Evolutionary conservation across 2,888 invertebrate genomes (phyloP).

Genomic region (Scaeva pyrastri): DNA sequence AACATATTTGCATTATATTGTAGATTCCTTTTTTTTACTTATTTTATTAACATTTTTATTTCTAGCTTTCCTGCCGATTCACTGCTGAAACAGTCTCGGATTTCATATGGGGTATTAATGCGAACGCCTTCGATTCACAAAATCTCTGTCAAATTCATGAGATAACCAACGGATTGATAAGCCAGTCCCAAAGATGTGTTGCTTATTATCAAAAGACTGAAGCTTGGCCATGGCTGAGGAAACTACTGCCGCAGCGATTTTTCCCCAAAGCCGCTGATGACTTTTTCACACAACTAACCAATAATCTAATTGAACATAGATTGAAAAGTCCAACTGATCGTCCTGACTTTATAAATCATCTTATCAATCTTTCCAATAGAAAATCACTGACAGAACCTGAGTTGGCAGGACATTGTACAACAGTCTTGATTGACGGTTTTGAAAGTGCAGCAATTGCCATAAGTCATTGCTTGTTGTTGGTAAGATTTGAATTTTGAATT

Average conservation of each 20-base stretch:
- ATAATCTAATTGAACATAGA: conserved; percentile 74
- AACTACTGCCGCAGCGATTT: conserved; percentile 74
- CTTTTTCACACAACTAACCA: conserved; percentile 70
- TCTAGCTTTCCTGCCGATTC: conserved; percentile 79
- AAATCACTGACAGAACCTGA: conserved; percentile 77
- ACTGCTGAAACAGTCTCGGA: conserved; percentile 82
- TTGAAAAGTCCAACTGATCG: conserved; percentile 60
- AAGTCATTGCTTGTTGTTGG: conserved; percentile 78
- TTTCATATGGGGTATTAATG: conserved; percentile 83
- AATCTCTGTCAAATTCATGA: conserved; percentile 61
- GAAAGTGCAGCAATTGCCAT: conserved; percentile 79
- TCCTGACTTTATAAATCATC: conserved; percentile 78
- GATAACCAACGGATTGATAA: conserved; percentile 73
- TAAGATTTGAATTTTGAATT: conserved; percentile 49
- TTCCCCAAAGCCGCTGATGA: conserved; percentile 63
- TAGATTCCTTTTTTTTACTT: too few species aligned
- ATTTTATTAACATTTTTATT: not conserved
- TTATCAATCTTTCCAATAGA: conserved; percentile 78
- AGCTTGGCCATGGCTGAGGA: conserved; percentile 77
- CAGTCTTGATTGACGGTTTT: conserved; percentile 80
- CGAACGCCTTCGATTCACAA: conserved; percentile 79
- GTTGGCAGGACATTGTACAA: conserved; percentile 79
- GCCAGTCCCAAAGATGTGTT: conserved; percentile 75
- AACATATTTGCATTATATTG: too few species aligned
- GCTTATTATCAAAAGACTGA: conserved; percentile 76